Percentiles rank a stretch among this genome's conserved stretches.
phyloP scores from a whole-genome alignment of 2,797 vertebrate species.

The Sebastes diploproa region DNA sequence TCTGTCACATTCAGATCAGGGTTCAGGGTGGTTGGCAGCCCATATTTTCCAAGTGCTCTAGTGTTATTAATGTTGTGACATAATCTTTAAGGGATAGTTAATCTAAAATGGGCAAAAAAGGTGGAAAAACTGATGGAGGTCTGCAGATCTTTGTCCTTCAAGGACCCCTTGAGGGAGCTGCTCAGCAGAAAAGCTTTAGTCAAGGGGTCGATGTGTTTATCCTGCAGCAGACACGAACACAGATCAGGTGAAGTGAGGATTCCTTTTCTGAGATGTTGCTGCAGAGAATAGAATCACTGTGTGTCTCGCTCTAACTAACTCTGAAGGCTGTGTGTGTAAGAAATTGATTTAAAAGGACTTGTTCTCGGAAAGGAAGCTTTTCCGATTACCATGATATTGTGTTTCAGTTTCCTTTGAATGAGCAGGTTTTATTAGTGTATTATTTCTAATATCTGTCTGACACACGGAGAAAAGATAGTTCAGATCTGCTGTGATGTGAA shows the following conservation, averaged over 20 bases:
- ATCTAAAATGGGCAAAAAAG: too few species aligned
- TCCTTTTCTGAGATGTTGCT: background rate
- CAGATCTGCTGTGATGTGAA: background rate
- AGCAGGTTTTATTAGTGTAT: background rate
- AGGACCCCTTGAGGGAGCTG: background rate
- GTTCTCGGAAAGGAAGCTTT: background rate
- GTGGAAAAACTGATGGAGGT: too few species aligned
- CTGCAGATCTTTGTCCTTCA: too few species aligned
- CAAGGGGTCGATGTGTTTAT: background rate
- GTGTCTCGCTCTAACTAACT: background rate
- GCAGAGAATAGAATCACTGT: background rate
- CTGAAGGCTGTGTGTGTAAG: background rate
- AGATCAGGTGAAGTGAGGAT: background rate
- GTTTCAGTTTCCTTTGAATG: background rate
- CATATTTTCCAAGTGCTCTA: too few species aligned
- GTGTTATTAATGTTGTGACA: too few species aligned
- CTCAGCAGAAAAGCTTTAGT: background rate
- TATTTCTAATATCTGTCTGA: background rate
- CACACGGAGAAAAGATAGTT: background rate
- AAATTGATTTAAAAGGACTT: background rate
- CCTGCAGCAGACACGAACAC: background rate
- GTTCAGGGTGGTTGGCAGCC: too few species aligned
- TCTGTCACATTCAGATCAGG: too few species aligned
- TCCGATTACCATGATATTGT: background rate
- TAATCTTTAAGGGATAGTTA: too few species aligned